Percentiles rank a stretch among this genome's conserved stretches.
phyloP scores from a whole-genome alignment of 2,888 invertebrate genomes.

The Patella ulyssiponensis region DNA sequence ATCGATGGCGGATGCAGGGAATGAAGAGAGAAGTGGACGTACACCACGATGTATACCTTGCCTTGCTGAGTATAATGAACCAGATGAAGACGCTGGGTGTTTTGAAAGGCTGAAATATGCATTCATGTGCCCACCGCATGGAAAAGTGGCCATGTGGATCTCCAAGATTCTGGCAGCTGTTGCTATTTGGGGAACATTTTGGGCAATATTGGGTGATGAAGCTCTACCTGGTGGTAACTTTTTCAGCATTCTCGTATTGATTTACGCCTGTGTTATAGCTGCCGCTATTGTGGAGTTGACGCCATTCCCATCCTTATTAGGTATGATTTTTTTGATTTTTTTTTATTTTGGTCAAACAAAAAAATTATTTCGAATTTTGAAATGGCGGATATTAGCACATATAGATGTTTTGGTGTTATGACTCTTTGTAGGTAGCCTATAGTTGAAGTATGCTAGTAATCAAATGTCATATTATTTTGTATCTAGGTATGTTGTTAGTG shows the following conservation, averaged over 20 bases:
- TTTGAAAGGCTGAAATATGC: conserved; percentile 30
- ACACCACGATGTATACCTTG: not conserved
- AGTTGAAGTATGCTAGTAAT: too few relatives aligned
- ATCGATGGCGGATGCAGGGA: too few relatives aligned
- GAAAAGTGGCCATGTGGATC: conserved; percentile 71
- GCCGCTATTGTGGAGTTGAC: conserved; percentile 37
- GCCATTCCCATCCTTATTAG: conserved; percentile 43
- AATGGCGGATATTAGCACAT: too few relatives aligned
- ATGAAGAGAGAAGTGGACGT: too few relatives aligned
- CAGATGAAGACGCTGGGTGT: conserved; percentile 2
- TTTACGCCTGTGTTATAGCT: conserved; percentile 36
- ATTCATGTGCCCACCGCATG: conserved; percentile 48
- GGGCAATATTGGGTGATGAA: conserved; percentile 34
- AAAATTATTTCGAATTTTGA: too few relatives aligned
- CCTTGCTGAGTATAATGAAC: not conserved
- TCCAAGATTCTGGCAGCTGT: conserved; percentile 26
- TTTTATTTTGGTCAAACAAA: not conserved
- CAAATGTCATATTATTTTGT: too few relatives aligned
- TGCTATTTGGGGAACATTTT: conserved; percentile 35
- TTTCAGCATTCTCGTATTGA: conserved; percentile 43
- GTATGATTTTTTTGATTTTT: conserved; percentile 21
- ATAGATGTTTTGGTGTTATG: too few relatives aligned
- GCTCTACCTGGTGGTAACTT: conserved; percentile 48
- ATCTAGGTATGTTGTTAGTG: conserved; percentile 19
- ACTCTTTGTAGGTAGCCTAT: too few relatives aligned